A percentile compares a stretch with the other conserved stretches of the same genome.
These are phyloP conservation scores for Catocala fraxini DNA, from an alignment of 2,888 invertebrate genomes.

Conservation along the genomic window DNA sequence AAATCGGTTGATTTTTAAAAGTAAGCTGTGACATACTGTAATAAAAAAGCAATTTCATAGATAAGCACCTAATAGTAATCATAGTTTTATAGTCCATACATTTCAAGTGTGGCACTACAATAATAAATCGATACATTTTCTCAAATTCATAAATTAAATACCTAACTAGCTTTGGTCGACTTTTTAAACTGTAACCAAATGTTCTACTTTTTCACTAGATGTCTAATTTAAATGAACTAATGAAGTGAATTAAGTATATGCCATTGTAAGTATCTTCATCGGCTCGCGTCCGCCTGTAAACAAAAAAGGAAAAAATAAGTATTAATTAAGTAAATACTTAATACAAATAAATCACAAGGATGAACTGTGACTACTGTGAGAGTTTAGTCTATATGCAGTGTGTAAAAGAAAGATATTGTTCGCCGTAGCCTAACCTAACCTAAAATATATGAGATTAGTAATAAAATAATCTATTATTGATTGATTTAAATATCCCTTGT, in stretches of 20 bases:
- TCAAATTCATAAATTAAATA: conserved; percentile 50
- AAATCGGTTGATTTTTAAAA: too few species aligned
- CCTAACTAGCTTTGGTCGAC: conserved; percentile 74
- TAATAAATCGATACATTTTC: conserved; percentile 20
- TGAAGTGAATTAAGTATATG: conserved; percentile 17
- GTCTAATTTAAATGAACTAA: conserved; percentile 27
- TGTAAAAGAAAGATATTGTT: too few species aligned
- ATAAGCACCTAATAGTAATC: background rate
- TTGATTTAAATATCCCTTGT: too few species aligned
- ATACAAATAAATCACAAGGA: background rate
- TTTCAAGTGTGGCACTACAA: conserved; percentile 35
- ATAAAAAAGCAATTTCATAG: too few species aligned
- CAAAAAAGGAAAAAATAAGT: conserved; percentile 33
- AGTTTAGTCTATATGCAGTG: too few species aligned
- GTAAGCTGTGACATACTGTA: too few species aligned
- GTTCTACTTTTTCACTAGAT: conserved; percentile 41
- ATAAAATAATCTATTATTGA: too few species aligned
- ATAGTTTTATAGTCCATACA: conserved; percentile 29
- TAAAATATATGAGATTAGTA: too few species aligned
- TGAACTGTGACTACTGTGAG: background rate
- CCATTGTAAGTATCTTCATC: conserved; percentile 39
- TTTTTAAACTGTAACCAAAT: conserved; percentile 53
- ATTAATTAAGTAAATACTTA: background rate
- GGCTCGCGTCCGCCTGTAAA: conserved; percentile 65
- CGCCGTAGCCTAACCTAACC: too few species aligned